phyloP scores from a whole-genome alignment of 2,888 invertebrate genomes.

The Parthenolecanium corni region DNA sequence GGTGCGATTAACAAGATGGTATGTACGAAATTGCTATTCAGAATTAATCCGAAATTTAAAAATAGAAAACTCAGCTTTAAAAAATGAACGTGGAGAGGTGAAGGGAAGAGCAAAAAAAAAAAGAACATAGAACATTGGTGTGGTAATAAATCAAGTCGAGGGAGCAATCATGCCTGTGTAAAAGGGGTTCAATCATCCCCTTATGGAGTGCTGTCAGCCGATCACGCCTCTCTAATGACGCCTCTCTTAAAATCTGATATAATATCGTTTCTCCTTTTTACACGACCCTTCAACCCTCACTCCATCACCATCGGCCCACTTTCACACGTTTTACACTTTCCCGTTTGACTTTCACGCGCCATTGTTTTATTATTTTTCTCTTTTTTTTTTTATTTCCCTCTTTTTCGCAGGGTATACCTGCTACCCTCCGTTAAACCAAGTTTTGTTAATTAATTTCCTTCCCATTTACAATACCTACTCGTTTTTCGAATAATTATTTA shows the following conservation, averaged over 20 bases:
- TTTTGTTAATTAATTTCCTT: constrained; percentile 26
- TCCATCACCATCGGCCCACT: constrained; percentile 31
- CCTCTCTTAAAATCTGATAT: constrained; percentile 25
- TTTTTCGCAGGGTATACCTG: neutral
- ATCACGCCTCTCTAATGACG: constrained; percentile 29
- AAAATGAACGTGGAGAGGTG: no score
- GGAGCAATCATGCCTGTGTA: constrained; percentile 27
- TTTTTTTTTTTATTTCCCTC: neutral
- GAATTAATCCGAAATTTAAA: constrained; percentile 20
- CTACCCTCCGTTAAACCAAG: constrained; percentile 1
- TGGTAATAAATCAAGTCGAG: constrained; percentile 26
- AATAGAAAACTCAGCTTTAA: neutral
- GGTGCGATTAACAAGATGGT: no score
- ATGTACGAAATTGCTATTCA: constrained; percentile 18
- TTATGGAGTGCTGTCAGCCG: constrained; percentile 29
- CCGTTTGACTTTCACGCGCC: constrained; percentile 11
- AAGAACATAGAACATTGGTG: neutral
- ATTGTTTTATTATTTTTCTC: constrained; percentile 3
- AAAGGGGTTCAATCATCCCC: constrained; percentile 29
- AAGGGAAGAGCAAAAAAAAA: neutral
- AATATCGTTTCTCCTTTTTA: constrained; percentile 3
- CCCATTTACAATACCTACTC: constrained; percentile 12
- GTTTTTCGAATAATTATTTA: constrained; percentile 18
- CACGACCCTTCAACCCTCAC: constrained; percentile 30
- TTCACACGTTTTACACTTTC: constrained; percentile 10